These are phyloP conservation scores for Tachysurus vachellii DNA, from an alignment of 2,113 vertebrate species.

Conservation along the genomic window DNA sequence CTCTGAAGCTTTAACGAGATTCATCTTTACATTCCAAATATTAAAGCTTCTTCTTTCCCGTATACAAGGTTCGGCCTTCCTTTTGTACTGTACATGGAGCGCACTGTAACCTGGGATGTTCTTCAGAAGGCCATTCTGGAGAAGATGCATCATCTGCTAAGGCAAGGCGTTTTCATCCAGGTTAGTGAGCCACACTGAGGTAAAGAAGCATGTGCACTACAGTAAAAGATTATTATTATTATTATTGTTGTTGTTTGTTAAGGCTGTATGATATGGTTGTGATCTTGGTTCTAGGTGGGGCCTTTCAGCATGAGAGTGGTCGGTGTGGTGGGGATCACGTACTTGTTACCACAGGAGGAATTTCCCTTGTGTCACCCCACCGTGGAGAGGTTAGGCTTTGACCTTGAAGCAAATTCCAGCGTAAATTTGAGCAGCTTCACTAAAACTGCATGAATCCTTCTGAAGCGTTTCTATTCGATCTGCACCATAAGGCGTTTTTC, in stretches of 20 bases:
- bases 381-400: conserved; percentile 85
- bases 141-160: conserved; percentile 95
- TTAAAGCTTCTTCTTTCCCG: conserved; percentile 12
- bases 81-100: conserved; percentile 93
- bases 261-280: background rate
- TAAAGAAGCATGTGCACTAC: background rate
- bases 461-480: background rate
- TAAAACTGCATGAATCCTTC: background rate
- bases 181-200: conserved; percentile 63
- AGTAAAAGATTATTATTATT: background rate
- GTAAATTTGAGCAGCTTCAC: background rate
- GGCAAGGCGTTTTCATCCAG: conserved; percentile 91
- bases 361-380: conserved; percentile 91
- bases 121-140: conserved; percentile 97
- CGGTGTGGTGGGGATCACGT: conserved; percentile 95
- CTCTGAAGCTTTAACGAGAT: background rate
- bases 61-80: conserved; percentile 88
- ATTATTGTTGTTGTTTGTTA: background rate
- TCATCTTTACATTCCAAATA: background rate
- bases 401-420: background rate
- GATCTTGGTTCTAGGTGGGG: conserved; percentile 77
- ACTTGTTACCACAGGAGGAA: conserved; percentile 96
- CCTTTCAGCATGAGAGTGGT: conserved; percentile 95
- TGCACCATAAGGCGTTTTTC: background rate
- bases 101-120: conserved; percentile 91